These are phyloP conservation scores for Oikopleura dioica DNA, from an alignment of 23 tunicate genomes.

Conservation along the genomic window DNA sequence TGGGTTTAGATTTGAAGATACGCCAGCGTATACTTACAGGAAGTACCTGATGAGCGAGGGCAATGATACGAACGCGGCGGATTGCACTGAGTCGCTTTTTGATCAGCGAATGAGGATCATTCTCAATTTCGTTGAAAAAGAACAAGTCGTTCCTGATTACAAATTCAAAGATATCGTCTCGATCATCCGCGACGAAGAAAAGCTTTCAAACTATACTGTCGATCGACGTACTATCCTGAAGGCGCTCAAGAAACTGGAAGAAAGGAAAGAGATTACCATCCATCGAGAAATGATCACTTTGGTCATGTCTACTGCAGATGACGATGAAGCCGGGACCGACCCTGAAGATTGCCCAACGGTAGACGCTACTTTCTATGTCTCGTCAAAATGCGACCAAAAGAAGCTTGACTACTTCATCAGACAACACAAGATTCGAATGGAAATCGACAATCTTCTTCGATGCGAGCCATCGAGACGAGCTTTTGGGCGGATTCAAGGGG, in stretches of 20 bases:
- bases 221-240: background rate
- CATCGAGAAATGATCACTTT: background rate
- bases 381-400: background rate
- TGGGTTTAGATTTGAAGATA: background rate
- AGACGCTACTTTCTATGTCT: slow-evolving; percentile 6
- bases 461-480: background rate
- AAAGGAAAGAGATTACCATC: background rate
- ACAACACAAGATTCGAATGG: background rate
- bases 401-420: background rate
- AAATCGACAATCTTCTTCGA: background rate
- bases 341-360: background rate
- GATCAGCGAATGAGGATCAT: background rate
- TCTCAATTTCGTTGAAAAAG: background rate
- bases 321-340: background rate
- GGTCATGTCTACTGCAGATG: background rate
- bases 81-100: too few relatives aligned
- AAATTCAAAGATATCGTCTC: slow-evolving; percentile 1
- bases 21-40: background rate
- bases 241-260: background rate
- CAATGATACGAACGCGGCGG: too few relatives aligned
- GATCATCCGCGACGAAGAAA: background rate
- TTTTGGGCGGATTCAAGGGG: slow-evolving; percentile 6
- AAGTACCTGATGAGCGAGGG: too few relatives aligned
- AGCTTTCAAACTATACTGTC: background rate
- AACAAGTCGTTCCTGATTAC: background rate